Conservation (phyloP, 2,113 vertebrate species). For the Myocastor coypus region DNA sequence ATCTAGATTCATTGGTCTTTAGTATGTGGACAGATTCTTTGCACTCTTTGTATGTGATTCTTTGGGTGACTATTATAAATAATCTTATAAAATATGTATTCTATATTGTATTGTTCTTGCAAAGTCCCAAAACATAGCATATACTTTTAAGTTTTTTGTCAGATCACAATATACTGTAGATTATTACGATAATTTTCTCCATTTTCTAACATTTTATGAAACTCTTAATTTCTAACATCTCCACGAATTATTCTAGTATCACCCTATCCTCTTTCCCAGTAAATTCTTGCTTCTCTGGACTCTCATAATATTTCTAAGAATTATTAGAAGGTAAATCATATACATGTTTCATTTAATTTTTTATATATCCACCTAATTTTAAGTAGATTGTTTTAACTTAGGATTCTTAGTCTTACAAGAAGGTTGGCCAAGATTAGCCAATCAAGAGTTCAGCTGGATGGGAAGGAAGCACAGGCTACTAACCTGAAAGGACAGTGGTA, state of each 20-base stretch:
- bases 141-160: not conserved
- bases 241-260: not conserved
- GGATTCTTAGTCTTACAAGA: not conserved
- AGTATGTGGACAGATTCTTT: no score
- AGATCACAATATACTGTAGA: not conserved
- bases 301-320: not conserved
- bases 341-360: not conserved
- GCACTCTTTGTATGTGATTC: no score
- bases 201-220: not conserved
- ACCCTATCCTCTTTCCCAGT: not conserved
- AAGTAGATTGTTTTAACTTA: not conserved
- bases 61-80: no score
- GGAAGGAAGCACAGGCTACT: not conserved
- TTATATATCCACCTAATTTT: not conserved
- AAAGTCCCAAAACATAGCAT: no score
- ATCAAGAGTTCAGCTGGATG: not conserved
- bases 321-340: not conserved
- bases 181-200: not conserved
- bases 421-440: not conserved
- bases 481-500: not conserved
- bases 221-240: not conserved
- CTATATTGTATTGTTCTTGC: no score
- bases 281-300: not conserved
- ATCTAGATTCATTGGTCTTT: no score
- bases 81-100: no score